These are phyloP conservation scores for Lacerta bilineata DNA, from an alignment of 2,797 vertebrate species.

Conservation along the genomic window DNA sequence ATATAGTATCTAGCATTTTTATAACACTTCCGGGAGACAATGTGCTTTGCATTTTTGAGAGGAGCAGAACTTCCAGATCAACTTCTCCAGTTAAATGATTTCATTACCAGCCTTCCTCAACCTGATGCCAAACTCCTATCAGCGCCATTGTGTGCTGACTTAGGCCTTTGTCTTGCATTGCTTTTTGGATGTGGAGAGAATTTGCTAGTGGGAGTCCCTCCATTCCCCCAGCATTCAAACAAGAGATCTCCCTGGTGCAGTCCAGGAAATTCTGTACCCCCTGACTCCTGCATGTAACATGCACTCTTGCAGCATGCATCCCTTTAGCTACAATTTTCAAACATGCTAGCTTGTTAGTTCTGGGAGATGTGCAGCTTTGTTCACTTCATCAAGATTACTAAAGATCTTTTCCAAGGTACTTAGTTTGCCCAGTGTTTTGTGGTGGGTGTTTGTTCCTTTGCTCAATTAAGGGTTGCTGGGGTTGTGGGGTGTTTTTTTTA, in stretches of 20 bases:
- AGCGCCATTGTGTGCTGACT: too few species aligned
- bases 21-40: not conserved
- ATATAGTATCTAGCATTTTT: not conserved
- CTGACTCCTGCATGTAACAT: not conserved
- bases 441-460: not conserved
- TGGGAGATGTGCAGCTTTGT: not conserved
- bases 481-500: not conserved
- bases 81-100: not conserved
- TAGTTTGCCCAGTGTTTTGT: not conserved
- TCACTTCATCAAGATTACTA: not conserved
- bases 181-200: not conserved
- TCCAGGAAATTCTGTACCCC: not conserved
- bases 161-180: not conserved
- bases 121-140: too few species aligned
- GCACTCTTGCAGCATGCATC: not conserved
- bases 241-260: not conserved
- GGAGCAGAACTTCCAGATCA: not conserved
- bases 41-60: not conserved
- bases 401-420: not conserved
- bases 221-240: not conserved
- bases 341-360: not conserved
- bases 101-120: too few species aligned
- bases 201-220: not conserved
- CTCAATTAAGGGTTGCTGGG: too few species aligned
- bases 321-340: not conserved